phyloP scores from a whole-genome alignment of 2,888 invertebrate species.

The Morpho achilles region DNA sequence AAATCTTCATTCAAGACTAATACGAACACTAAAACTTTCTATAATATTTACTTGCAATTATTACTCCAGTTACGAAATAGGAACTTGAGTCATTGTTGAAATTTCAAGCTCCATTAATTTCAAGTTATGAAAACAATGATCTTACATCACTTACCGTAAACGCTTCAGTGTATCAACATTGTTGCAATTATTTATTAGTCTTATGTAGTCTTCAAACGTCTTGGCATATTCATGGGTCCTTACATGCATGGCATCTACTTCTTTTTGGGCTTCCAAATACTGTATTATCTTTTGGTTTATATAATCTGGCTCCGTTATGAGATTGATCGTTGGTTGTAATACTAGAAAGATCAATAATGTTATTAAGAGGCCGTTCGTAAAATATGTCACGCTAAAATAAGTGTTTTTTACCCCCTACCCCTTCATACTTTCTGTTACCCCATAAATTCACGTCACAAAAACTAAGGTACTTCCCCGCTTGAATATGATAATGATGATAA shows the following conservation, averaged over 20 bases:
- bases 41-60: background rate
- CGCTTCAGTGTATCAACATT: conserved; percentile 91
- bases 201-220: conserved; percentile 93
- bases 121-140: conserved; percentile 24
- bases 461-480: too few relatives aligned
- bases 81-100: conserved; percentile 2
- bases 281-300: conserved; percentile 92
- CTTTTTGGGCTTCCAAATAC: conserved; percentile 90
- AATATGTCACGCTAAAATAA: too few relatives aligned
- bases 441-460: too few relatives aligned
- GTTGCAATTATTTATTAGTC: conserved; percentile 88
- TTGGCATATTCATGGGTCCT: conserved; percentile 92
- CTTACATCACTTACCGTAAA: conserved; percentile 79
- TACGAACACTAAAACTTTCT: too few relatives aligned
- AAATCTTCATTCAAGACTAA: too few relatives aligned
- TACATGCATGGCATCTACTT: conserved; percentile 87
- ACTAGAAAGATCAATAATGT: conserved; percentile 66
- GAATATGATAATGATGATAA: too few relatives aligned
- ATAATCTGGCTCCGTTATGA: conserved; percentile 93
- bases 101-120: conserved; percentile 26
- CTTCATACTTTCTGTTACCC: too few relatives aligned
- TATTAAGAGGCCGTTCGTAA: too few relatives aligned
- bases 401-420: too few relatives aligned
- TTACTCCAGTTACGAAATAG: background rate
- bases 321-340: conserved; percentile 89